Conservation (phyloP, 2,113 vertebrate species). For the Numida meleagris region DNA sequence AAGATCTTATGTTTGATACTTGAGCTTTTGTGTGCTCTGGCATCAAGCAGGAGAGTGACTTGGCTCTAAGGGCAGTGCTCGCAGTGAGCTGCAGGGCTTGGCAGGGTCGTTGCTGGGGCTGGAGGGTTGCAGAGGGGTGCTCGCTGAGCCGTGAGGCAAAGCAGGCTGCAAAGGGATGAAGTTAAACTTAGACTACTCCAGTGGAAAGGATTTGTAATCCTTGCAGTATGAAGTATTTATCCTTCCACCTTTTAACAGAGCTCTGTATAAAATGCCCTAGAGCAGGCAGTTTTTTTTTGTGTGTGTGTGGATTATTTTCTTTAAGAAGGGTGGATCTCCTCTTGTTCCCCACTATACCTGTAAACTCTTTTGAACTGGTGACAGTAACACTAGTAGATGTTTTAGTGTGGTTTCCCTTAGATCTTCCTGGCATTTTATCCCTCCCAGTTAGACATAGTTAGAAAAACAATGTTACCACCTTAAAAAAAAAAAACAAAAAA, state of each 20-base stretch:
- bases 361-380: background rate
- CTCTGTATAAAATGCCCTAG: background rate
- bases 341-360: background rate
- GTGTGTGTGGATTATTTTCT: background rate
- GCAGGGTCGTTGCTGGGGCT: background rate
- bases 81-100: background rate
- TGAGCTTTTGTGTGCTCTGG: background rate
- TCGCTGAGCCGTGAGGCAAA: background rate
- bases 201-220: background rate
- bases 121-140: background rate
- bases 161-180: background rate
- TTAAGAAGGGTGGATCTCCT: background rate
- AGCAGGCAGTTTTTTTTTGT: background rate
- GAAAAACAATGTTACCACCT: background rate
- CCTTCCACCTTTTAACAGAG: background rate
- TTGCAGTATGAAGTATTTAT: background rate
- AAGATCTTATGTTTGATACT: background rate
- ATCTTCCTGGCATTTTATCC: background rate
- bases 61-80: background rate
- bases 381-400: background rate
- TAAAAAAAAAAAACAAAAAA: background rate
- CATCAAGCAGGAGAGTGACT: background rate
- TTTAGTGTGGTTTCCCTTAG: background rate
- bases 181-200: background rate
- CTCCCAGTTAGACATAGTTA: background rate